Evolutionary conservation across 2,888 invertebrate genomes (phyloP).

Genomic region (Sepioteuthis lessoniana): DNA sequence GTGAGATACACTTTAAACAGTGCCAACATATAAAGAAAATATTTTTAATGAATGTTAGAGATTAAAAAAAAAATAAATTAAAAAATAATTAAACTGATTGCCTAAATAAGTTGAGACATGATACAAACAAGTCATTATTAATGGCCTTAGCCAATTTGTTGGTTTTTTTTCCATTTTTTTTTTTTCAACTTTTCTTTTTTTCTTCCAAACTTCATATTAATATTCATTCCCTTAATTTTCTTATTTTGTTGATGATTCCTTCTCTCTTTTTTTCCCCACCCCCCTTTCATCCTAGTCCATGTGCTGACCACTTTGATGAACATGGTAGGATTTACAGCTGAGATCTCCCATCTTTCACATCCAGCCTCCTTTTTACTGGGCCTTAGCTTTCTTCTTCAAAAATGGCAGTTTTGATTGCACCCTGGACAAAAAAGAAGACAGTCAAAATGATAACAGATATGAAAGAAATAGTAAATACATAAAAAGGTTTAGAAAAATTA

Average conservation of each 20-base stretch:
- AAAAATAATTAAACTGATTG: conserved; percentile 14
- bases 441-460: neutral
- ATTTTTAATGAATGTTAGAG: conserved; percentile 25
- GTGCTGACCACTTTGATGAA: neutral
- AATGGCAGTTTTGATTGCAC: conserved; percentile 72
- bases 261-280: neutral
- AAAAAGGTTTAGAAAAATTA: neutral
- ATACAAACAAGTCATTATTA: neutral
- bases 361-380: conserved; percentile 60
- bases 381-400: conserved; percentile 72
- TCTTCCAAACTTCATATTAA: neutral
- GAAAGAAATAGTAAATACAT: neutral
- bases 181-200: neutral
- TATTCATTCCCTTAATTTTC: neutral
- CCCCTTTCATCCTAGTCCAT: neutral
- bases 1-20: conserved; percentile 15
- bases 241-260: conserved; percentile 24
- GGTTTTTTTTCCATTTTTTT: neutral
- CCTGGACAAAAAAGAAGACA: conserved; percentile 58
- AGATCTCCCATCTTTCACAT: conserved; percentile 39
- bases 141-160: too few relatives aligned
- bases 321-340: conserved; percentile 39
- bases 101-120: neutral
- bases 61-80: neutral
- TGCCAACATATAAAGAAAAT: conserved; percentile 33